Base-by-base conservation (phyloP, 2,888 invertebrate species). In the Caradrina kadenii region DNA sequence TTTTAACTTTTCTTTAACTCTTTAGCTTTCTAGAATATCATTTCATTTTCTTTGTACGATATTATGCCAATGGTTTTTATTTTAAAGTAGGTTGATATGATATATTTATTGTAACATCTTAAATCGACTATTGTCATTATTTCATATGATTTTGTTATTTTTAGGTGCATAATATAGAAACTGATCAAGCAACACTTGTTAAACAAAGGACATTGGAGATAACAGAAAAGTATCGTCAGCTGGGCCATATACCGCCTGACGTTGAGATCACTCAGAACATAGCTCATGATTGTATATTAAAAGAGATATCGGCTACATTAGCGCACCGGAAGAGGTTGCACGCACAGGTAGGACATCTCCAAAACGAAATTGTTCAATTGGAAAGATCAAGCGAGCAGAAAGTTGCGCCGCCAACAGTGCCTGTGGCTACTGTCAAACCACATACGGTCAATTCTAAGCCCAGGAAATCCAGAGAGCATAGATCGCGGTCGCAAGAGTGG, bases 401-500 rank as follows among this genome's bases (percentile, higher is more conserved):
- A 73, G 97, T 79, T 8, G 64, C 79, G 21, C 71, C 79, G 5
- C 78, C 87, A 21, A 72, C 81, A 42, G 94, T 94, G 62, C 92
- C 94, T 35, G 93, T 95, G 60, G 93, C 95, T 22, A 94, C 94
- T 42, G 93, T 93, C 53, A 94, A 96, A 91, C 92, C 95, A 81
- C 89, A 96, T 88, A 85, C 94, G 39, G 87, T 93, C 82, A 89
- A 96, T 86, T 84, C 86, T 71, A 91, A 93, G 82, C 94, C 94
- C 49, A 86, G 94, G 55, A 92, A 97, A 84, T 94, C 96, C 0
- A 96, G 98, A 39, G 98, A 98, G 83, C 97, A 97, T 83, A 96
- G 98, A 21, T 97, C 98, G 8, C 96, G 98, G 3, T 98, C 98
- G 0, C 98, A 98, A 88, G 98, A 98, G 88, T 98, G 98, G 98